Evolutionary conservation across 2,888 invertebrate species (phyloP).

Genomic region (Orgyia antiqua): DNA sequence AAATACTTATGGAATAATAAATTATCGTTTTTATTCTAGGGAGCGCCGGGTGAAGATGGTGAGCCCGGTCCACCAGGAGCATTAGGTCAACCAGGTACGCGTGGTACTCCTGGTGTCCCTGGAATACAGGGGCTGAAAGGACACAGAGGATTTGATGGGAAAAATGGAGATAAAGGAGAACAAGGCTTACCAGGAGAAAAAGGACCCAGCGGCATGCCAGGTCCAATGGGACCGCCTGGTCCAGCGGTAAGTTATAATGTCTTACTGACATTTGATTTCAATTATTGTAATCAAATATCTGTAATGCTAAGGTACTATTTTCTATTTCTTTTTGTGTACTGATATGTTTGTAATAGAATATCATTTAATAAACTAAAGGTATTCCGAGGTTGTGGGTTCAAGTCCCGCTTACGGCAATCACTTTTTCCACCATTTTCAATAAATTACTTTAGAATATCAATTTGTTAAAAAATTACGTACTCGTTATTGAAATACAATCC

Average conservation of each 20-base stretch:
- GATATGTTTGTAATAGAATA: no score
- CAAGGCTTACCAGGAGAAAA: slow-evolving; percentile 87
- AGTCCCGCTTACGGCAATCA: no score
- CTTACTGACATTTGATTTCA: neutral
- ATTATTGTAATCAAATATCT: no score
- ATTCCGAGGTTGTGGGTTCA: no score
- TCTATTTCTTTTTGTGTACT: no score
- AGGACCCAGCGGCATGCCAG: slow-evolving; percentile 81
- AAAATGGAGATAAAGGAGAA: slow-evolving; percentile 90
- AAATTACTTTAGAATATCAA: no score
- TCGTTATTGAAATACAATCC: no score
- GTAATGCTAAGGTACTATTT: no score
- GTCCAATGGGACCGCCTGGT: slow-evolving; percentile 85
- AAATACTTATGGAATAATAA: no score
- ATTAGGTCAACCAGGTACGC: slow-evolving; percentile 83
- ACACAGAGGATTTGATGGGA: slow-evolving; percentile 87
- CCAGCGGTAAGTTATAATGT: slow-evolving; percentile 75
- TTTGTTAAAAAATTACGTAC: no score
- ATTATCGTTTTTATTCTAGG: slow-evolving; percentile 60
- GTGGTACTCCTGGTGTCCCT: slow-evolving; percentile 85
- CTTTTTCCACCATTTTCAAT: no score
- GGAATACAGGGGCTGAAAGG: slow-evolving; percentile 91
- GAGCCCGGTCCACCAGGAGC: slow-evolving; percentile 86
- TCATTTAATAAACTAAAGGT: no score
- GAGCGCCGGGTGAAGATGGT: slow-evolving; percentile 87